Evolutionary conservation across 1,140 invertebrate genomes (phyloP).

Genomic region (Venturia canescens): DNA sequence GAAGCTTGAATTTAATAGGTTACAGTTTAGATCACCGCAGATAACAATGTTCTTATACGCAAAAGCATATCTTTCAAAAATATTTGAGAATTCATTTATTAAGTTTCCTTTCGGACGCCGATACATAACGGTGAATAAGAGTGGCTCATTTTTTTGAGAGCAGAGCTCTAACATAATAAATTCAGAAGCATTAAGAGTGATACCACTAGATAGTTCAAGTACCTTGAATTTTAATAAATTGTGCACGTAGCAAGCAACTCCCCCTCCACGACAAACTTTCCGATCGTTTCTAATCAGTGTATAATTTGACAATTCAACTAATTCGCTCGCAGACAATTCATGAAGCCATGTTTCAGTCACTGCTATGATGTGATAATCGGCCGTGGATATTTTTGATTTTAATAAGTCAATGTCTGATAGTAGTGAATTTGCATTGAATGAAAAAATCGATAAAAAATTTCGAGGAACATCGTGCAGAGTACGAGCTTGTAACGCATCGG

Average conservation of each 20-base stretch:
- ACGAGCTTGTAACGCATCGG: too few species aligned
- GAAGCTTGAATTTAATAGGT: too few species aligned
- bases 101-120: background rate
- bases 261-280: background rate
- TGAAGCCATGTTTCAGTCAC: background rate
- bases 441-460: too few species aligned
- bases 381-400: too few species aligned
- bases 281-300: background rate
- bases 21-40: too few species aligned
- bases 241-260: background rate
- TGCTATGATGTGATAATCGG: background rate
- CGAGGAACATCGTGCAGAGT: too few species aligned
- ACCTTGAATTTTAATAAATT: background rate
- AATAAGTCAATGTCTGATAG: too few species aligned
- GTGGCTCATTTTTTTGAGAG: background rate
- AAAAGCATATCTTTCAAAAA: too few species aligned
- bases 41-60: too few species aligned
- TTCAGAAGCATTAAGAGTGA: background rate
- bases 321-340: background rate
- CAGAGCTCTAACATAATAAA: background rate
- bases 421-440: background rate
- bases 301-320: background rate
- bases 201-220: background rate
- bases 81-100: background rate
- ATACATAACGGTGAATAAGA: background rate